Base-by-base conservation (phyloP, 2,888 invertebrate genomes). In the Cyrtodaria siliqua region DNA sequence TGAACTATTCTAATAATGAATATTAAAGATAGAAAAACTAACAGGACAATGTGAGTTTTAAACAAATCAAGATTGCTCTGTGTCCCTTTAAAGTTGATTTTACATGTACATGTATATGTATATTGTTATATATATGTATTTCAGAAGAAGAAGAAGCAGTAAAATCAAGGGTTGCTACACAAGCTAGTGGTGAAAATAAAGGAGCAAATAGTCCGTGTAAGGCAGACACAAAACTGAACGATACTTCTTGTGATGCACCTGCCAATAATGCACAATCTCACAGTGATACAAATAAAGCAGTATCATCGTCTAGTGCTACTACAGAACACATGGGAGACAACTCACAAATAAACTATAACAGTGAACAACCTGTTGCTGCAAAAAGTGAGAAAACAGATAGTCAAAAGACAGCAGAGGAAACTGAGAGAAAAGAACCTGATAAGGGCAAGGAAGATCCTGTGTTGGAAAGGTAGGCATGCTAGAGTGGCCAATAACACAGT, bases 381-480 rank as follows among this genome's bases (percentile, higher is more conserved):
- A 20, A 57, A 16, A 60, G 47, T 29, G 29, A 47, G 27, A 49
- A 26, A 26, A 16, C 27, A n/a, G 29, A 33, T 4, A 4, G 12
- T 33, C 33, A 33, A 33, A 33, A 33, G 12, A n/a, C n/a, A n/a
- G n/a, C n/a, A n/a, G 33, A 33, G 33, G 12, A 33, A 33, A 12
- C 4, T n/a, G n/a, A n/a, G 33, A 33, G 33, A 33, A 8, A 33
- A 33, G 33, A 33, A 33, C 12, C 33, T 33, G 26, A 59, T 38
- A 75, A 63, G 23, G 69, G 78, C 26, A 73, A 83, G 52, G 80
- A 75, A 16, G 70, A 83, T 63, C 64, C 73, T 18, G 83, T 80
- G 67, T 50, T 83, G 56, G 66, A 77, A 23, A 80, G 69, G 83
- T n/a, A n/a, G n/a, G n/a, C n/a, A n/a, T n/a, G n/a, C n/a, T n/a